Base-by-base conservation (phyloP, 1,140 invertebrate genomes). In the Diabrotica virgifera region DNA sequence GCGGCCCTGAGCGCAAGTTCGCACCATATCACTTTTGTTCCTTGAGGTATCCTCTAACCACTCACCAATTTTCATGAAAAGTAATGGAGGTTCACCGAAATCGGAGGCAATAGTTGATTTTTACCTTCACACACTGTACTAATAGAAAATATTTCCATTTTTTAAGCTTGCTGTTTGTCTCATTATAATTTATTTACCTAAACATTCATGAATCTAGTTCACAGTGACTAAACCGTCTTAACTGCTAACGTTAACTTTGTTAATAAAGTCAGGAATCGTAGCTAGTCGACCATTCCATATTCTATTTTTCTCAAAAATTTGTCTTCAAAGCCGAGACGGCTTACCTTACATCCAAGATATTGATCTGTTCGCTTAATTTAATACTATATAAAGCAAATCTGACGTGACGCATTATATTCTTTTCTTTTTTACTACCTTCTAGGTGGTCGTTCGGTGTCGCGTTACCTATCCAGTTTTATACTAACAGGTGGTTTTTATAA, bases 401-500 rank as follows among this genome's bases (percentile, higher is more conserved):
- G 58, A 59, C 58, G 38, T 59, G 58, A 59, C 58, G 12, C 36
- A 51, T 38, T 11, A 59, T 50, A 46, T 59, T 59, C 46, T 59
- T 51, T 40, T 59, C 37, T 36, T 50, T 51, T 59, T 59, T 59
- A 13, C 35, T 59, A 14, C 13, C 58, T 59, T 51, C 58, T 38
- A 59, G 58, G 58, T 59, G 58, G 58, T 59, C 58, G 58, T 59
- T 37, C 58, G n/a, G 13, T 37, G 40, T 59, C 58, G 50, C 14
- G 50, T 59, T 59, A 59, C 38, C 58, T 59, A 40, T 59, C 58
- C 58, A 50, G 13, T 59, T 59, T 36, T 46, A 59, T 14, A 59
- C 50, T 50, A 59, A 59, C 58, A 59, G 58, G 58, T 59, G 58
- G 58, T 59, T 59, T 59, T 59, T 59, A 59, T 59, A 59, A 59